Percentiles rank a stretch among this genome's conserved stretches.
These are phyloP conservation scores for Lichenostomus cassidix DNA, from an alignment of 2,113 vertebrate genomes.

Conservation along the genomic window DNA sequence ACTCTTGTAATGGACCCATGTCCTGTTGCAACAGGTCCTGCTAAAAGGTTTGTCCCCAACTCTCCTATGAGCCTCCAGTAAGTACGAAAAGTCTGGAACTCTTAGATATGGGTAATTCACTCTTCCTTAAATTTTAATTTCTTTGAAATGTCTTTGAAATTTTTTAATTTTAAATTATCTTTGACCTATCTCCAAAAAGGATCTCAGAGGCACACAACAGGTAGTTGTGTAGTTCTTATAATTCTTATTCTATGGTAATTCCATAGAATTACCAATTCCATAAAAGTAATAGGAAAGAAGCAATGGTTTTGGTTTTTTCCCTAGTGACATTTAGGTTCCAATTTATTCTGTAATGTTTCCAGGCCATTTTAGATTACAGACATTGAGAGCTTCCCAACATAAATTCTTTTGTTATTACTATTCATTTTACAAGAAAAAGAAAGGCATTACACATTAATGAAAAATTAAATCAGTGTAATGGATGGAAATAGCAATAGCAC, in stretches of 20 bases:
- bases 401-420: neutral
- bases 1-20: neutral
- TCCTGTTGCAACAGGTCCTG: neutral
- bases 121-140: neutral
- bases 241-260: neutral
- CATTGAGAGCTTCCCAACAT: neutral
- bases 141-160: neutral
- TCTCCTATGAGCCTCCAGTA: neutral
- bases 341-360: neutral
- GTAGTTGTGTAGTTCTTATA: too few relatives aligned
- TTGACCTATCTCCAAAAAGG: neutral
- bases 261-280: neutral
- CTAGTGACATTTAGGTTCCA: neutral
- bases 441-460: neutral
- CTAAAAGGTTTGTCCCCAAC: neutral
- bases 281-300: neutral
- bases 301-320: neutral
- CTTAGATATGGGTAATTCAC: neutral
- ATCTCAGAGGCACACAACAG: neutral
- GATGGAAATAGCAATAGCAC: neutral
- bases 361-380: neutral
- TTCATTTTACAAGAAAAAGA: neutral
- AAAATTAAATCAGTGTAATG: neutral
- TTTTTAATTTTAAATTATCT: neutral
- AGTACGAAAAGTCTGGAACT: neutral